Conservation (phyloP, 2,888 invertebrate genomes). For the Rugalucina vietnamica region DNA sequence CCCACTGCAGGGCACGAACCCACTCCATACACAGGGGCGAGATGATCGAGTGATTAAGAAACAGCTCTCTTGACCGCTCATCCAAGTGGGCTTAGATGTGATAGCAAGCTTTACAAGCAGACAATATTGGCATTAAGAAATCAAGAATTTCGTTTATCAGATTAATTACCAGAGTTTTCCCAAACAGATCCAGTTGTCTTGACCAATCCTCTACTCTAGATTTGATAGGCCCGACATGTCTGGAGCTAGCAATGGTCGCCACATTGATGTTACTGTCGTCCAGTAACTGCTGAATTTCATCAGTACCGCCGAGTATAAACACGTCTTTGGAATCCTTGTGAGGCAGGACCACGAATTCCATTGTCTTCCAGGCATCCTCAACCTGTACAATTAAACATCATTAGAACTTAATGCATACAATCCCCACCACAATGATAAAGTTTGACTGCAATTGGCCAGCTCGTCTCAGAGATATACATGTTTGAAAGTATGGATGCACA, state of each 20-base stretch:
- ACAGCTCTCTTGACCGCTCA: too few relatives aligned
- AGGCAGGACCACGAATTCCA: constrained; percentile 90
- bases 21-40: too few relatives aligned
- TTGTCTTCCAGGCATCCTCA: constrained; percentile 92
- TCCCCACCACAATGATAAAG: too few relatives aligned
- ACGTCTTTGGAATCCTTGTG: constrained; percentile 94
- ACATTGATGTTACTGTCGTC: constrained; percentile 95
- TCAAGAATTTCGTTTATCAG: not conserved
- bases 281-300: constrained; percentile 91
- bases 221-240: constrained; percentile 93
- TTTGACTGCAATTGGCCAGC: too few relatives aligned
- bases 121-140: not conserved
- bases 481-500: too few relatives aligned
- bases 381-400: too few relatives aligned
- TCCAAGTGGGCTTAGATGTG: too few relatives aligned
- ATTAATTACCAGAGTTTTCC: constrained; percentile 89
- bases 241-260: constrained; percentile 93
- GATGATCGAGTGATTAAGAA: too few relatives aligned
- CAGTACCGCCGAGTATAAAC: constrained; percentile 92
- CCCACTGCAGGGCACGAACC: too few relatives aligned
- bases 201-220: constrained; percentile 93
- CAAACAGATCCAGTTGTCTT: constrained; percentile 90
- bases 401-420: too few relatives aligned
- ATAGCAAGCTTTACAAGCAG: too few relatives aligned
- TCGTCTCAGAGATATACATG: too few relatives aligned